phyloP scores from a whole-genome alignment of 2,888 invertebrate genomes.

The Teinopalpus imperialis region DNA sequence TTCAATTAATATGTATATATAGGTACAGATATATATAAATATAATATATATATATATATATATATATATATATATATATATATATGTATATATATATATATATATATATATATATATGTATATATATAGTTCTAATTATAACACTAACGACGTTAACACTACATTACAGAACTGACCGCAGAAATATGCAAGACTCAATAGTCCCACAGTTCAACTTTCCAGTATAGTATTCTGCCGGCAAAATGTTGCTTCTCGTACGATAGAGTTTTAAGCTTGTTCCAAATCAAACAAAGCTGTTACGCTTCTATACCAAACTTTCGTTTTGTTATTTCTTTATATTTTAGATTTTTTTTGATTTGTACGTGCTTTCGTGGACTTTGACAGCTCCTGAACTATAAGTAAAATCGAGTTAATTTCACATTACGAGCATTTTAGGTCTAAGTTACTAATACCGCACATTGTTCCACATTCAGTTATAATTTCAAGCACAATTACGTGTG shows the following conservation, averaged over 20 bases:
- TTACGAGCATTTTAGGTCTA: no score
- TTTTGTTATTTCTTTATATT: slow-evolving; percentile 4
- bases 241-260: slow-evolving; percentile 7
- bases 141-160: not conserved
- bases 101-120: slow-evolving; percentile 3
- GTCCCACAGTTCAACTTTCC: slow-evolving; percentile 14
- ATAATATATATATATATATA: no score
- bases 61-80: no score
- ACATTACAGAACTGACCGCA: not conserved
- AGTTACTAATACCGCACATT: no score
- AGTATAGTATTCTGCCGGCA: slow-evolving; percentile 17
- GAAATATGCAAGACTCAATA: slow-evolving; percentile 18
- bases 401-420: slow-evolving; percentile 2
- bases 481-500: no score
- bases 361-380: slow-evolving; percentile 6
- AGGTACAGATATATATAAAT: no score
- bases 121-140: not conserved
- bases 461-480: no score
- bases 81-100: no score
- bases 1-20: no score
- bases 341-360: slow-evolving; percentile 17
- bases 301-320: slow-evolving; percentile 2
- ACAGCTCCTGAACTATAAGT: not conserved
- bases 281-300: slow-evolving; percentile 24
- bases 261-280: slow-evolving; percentile 19